Percentiles rank a stretch among this genome's conserved stretches.
Conservation (phyloP, 2,797 vertebrate species). For the Hipposideros larvatus region DNA sequence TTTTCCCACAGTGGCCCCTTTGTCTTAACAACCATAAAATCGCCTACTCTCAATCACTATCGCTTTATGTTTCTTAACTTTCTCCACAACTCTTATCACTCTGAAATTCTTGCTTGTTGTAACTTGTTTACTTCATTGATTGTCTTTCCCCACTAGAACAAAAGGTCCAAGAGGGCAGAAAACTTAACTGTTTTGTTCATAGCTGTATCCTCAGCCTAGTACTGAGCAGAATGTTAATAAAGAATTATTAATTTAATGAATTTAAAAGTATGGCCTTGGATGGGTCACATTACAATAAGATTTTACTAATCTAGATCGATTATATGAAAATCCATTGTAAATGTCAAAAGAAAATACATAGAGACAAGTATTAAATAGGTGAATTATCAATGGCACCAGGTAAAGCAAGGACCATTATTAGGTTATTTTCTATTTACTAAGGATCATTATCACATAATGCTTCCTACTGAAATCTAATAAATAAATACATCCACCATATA, state of each 20-base stretch:
- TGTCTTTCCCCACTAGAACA: not conserved
- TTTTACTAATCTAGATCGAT: conserved; percentile 5
- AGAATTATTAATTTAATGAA: conserved; percentile 45
- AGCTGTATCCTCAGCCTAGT: not conserved
- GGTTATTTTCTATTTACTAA: conserved; percentile 2
- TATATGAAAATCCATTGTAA: conserved; percentile 43
- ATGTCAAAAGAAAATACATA: conserved; percentile 29
- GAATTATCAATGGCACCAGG: not conserved
- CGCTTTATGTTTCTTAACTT: not conserved
- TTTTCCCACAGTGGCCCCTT: not conserved
- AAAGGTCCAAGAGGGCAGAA: not conserved
- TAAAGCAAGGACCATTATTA: not conserved
- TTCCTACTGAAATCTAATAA: not conserved
- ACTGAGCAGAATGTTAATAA: conserved; percentile 26
- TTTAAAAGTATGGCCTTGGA: not conserved
- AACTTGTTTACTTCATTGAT: conserved; percentile 47
- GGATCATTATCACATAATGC: not conserved
- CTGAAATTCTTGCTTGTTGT: not conserved
- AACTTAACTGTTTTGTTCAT: conserved; percentile 1
- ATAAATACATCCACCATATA: not conserved
- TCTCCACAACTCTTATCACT: not conserved
- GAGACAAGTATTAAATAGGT: not conserved
- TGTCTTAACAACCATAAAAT: not conserved
- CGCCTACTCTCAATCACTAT: not conserved
- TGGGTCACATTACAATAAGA: not conserved